Percentiles rank a stretch among this genome's conserved stretches.
phyloP scores from a whole-genome alignment of 2,113 vertebrate species.

The Peromyscus maniculatus region DNA sequence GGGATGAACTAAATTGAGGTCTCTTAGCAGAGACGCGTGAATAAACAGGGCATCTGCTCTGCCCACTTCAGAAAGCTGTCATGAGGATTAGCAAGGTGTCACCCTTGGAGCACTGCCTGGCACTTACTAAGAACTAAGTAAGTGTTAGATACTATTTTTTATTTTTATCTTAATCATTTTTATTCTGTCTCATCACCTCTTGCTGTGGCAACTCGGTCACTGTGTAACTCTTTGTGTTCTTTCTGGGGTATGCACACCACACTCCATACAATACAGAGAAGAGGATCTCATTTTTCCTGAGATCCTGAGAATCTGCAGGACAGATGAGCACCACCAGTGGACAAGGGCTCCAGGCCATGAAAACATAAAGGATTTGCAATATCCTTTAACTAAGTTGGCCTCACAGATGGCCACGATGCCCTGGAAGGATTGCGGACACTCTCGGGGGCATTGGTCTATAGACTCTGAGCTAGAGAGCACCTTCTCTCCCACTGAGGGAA shows the following conservation, averaged over 20 bases:
- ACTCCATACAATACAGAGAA: not conserved
- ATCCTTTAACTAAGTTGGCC: not conserved
- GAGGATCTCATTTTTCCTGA: not conserved
- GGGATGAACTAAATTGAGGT: not conserved
- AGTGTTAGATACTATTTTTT: conserved; percentile 55
- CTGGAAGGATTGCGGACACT: not conserved
- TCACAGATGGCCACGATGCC: not conserved
- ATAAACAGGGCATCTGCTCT: not conserved
- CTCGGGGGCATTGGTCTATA: not conserved
- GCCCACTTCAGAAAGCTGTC: conserved; percentile 21
- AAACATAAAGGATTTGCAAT: not conserved
- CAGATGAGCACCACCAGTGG: not conserved
- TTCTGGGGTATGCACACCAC: too few relatives aligned
- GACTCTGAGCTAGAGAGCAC: not conserved
- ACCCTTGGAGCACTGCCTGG: conserved; percentile 36
- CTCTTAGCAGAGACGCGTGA: not conserved
- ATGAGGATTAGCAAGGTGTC: conserved; percentile 33
- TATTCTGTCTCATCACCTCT: conserved; percentile 32
- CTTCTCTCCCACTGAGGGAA: not conserved
- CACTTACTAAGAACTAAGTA: conserved; percentile 44
- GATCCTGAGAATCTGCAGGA: not conserved
- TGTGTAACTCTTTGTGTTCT: not conserved
- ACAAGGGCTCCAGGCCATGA: too few relatives aligned
- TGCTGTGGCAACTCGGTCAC: not conserved
- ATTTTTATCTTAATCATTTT: conserved; percentile 56